Evolutionary conservation across 2,888 invertebrate species (phyloP).

Genomic region (Agonopterix heracliana): DNA sequence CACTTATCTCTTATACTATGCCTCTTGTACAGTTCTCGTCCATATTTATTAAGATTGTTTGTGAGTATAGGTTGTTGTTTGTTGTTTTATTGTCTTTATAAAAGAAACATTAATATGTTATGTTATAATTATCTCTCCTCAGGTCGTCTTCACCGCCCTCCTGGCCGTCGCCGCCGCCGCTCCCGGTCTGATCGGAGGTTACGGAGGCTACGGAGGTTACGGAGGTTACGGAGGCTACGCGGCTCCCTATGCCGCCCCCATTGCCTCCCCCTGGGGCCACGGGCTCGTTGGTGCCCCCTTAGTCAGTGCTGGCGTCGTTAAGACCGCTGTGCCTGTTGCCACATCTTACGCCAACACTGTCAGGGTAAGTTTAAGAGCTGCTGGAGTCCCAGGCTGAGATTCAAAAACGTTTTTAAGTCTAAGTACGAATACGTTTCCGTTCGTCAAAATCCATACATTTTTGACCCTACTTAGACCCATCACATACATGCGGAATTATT

Average conservation of each 20-base stretch:
- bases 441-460: too few species aligned
- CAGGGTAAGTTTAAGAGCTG: conserved; percentile 54
- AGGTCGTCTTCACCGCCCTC: conserved; percentile 72
- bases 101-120: too few species aligned
- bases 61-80: too few species aligned
- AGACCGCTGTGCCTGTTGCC: conserved; percentile 74
- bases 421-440: too few species aligned
- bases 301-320: conserved; percentile 61
- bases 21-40: too few species aligned
- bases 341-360: conserved; percentile 80
- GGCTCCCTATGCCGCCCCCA: conserved; percentile 45
- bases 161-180: conserved; percentile 61
- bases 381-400: too few species aligned
- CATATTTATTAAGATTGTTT: too few species aligned
- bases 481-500: too few species aligned
- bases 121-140: conserved; percentile 8
- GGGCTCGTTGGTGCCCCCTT: conserved; percentile 62
- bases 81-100: too few species aligned
- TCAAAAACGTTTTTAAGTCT: too few species aligned
- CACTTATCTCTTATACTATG: too few species aligned
- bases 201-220: conserved; percentile 16
- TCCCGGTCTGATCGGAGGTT: conserved; percentile 58
- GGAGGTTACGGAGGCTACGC: conserved; percentile 30
- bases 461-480: too few species aligned
- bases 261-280: conserved; percentile 27